Conservation (phyloP, 2,888 invertebrate genomes). For the Andrena marginata region DNA sequence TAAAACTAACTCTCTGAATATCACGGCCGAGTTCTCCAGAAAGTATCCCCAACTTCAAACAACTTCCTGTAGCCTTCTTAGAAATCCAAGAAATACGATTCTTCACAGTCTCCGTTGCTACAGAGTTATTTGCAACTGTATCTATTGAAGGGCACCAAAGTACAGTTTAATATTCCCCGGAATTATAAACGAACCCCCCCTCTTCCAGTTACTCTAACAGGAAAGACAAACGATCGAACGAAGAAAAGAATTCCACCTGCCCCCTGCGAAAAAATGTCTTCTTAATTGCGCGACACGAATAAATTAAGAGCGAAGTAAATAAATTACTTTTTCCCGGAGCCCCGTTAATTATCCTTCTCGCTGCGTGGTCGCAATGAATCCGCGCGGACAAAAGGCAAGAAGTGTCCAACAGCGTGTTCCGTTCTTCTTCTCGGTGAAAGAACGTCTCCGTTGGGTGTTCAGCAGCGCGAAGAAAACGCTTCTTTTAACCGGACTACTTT, state of each 20-base stretch:
- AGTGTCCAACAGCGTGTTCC: neutral
- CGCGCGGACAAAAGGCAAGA: conserved; percentile 8
- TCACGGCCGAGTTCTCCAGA: too few species aligned
- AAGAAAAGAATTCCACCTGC: neutral
- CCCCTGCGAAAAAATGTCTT: neutral
- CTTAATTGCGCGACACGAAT: neutral
- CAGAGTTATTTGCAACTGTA: too few species aligned
- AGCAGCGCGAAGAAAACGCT: conserved; percentile 26
- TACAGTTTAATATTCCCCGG: too few species aligned
- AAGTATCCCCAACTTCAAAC: too few species aligned
- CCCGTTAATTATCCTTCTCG: conserved; percentile 14
- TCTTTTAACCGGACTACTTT: conserved; percentile 49
- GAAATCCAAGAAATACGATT: too few species aligned
- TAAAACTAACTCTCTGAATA: too few species aligned
- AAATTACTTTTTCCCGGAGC: conserved; percentile 20
- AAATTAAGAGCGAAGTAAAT: conserved; percentile 1
- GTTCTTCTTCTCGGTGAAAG: conserved; percentile 3
- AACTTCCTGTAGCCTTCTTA: too few species aligned
- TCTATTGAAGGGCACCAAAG: too few species aligned
- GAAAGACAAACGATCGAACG: neutral
- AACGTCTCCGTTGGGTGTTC: conserved; percentile 5
- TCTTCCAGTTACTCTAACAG: neutral
- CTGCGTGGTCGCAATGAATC: conserved; percentile 10
- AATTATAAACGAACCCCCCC: neutral
- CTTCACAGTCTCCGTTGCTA: too few species aligned